Conservation (phyloP, 2,888 invertebrate genomes). For the Phengaris alcon region DNA sequence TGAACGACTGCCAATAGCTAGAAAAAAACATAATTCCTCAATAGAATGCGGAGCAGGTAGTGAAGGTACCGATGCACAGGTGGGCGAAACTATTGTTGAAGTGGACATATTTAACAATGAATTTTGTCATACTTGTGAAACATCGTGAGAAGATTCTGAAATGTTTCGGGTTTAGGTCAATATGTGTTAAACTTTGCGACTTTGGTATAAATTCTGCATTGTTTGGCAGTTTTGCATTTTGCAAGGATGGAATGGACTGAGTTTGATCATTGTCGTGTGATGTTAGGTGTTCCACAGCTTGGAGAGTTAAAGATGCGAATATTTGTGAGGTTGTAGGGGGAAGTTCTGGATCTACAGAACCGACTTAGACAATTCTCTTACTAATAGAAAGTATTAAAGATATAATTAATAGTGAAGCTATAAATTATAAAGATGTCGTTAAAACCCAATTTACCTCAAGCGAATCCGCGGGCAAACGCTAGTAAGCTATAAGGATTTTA, state of each 20-base stretch:
- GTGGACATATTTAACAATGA: conserved; percentile 18
- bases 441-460: too few species aligned
- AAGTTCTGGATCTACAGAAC: too few species aligned
- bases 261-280: background rate
- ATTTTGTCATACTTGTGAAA: conserved; percentile 13
- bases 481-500: too few species aligned
- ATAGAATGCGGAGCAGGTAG: conserved; percentile 15
- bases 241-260: background rate
- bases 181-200: background rate
- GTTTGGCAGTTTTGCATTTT: background rate
- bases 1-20: background rate
- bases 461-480: too few species aligned
- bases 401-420: too few species aligned
- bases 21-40: conserved; percentile 13
- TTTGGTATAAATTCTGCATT: background rate
- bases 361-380: too few species aligned
- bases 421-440: too few species aligned
- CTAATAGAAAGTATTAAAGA: too few species aligned
- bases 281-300: background rate
- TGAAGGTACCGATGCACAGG: conserved; percentile 19
- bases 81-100: conserved; percentile 10
- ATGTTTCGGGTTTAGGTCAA: background rate
- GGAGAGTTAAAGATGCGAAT: background rate
- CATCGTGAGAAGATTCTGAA: conserved; percentile 9
- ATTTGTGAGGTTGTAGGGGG: too few species aligned